A percentile compares a stretch with the other conserved stretches of the same genome.
Conservation (phyloP, 2,797 vertebrate genomes). For the Anabacerthia variegaticeps region DNA sequence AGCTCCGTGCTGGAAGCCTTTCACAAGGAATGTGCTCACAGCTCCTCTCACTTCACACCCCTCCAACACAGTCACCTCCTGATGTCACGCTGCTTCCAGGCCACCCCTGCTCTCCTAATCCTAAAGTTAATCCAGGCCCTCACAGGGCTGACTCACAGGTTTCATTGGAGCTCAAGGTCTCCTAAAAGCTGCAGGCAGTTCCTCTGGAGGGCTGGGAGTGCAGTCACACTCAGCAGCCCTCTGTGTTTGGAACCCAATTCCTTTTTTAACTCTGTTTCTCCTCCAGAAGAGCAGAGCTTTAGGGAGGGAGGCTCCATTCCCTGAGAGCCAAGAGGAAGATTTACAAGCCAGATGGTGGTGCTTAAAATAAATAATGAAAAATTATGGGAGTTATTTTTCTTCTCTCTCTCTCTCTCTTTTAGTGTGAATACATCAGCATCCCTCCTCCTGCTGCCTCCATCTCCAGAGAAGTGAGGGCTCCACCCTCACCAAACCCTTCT, state of each 20-base stretch:
- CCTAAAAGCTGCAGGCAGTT: not conserved
- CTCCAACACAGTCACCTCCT: not conserved
- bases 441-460: not conserved
- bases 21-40: not conserved
- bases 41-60: not conserved
- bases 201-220: not conserved
- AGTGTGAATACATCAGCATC: not conserved
- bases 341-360: conserved; percentile 46
- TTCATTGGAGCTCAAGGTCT: not conserved
- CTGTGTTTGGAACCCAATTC: not conserved
- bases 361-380: not conserved
- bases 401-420: not conserved
- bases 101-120: not conserved
- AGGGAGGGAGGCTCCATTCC: not conserved
- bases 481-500: not conserved
- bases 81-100: not conserved
- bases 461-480: not conserved
- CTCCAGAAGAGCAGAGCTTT: not conserved
- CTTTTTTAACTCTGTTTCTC: not conserved
- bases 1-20: not conserved
- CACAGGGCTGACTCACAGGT: not conserved
- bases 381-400: not conserved
- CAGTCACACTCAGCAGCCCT: not conserved
- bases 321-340: not conserved
- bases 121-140: not conserved